A percentile compares a stretch with the other conserved stretches of the same genome.
Evolutionary conservation across 1,140 invertebrate species (phyloP).

Genomic region (Conus ventricosus): DNA sequence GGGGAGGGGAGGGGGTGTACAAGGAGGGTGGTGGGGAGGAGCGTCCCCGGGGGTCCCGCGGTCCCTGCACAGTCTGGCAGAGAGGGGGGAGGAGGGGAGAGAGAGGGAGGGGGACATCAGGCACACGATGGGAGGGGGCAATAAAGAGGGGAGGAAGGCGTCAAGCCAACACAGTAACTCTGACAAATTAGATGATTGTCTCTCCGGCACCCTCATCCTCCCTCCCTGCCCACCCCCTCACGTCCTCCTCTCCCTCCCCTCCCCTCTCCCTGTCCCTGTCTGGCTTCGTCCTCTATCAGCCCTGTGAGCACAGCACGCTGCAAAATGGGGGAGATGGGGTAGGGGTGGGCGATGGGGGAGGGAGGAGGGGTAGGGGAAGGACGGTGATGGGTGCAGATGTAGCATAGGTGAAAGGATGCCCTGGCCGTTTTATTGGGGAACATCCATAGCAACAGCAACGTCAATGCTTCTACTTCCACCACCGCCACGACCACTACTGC

Average conservation of each 20-base stretch:
- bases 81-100: too few relatives aligned
- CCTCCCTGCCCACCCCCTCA: neutral
- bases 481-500: too few relatives aligned
- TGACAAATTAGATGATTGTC: constrained; percentile 14
- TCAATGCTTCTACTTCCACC: too few relatives aligned
- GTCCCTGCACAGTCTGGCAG: too few relatives aligned
- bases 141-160: neutral
- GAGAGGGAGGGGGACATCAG: neutral
- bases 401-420: neutral
- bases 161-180: neutral
- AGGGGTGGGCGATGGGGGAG: neutral
- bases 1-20: too few relatives aligned
- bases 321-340: neutral
- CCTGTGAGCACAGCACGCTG: neutral
- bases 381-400: too few relatives aligned
- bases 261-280: neutral
- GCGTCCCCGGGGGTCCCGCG: too few relatives aligned
- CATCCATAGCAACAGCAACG: too few relatives aligned
- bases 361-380: neutral
- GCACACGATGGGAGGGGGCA: neutral
- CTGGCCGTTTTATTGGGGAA: too few relatives aligned
- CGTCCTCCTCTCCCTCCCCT: neutral
- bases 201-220: neutral
- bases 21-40: too few relatives aligned
- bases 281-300: neutral